Evolutionary conservation across 2,113 vertebrate genomes (phyloP).

Genomic region (Emydura subglobosa): DNA sequence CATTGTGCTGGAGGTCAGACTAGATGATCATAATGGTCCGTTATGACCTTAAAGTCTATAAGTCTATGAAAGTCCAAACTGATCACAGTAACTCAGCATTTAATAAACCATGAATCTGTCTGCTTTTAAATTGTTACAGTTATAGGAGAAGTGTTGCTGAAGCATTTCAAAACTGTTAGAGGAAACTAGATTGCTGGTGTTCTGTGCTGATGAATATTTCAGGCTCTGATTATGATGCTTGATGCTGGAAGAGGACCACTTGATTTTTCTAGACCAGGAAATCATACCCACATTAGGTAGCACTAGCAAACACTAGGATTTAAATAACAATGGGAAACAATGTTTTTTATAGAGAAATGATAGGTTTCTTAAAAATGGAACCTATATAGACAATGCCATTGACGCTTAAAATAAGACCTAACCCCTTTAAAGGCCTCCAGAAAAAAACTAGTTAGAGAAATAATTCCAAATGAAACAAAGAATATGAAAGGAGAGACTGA

Average conservation of each 20-base stretch:
- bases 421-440: neutral
- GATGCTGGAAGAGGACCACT: neutral
- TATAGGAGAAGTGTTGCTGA: neutral
- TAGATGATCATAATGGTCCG: too few species aligned
- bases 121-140: neutral
- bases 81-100: neutral
- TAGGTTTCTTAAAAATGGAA: neutral
- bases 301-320: neutral
- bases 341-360: too few species aligned
- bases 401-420: neutral
- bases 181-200: neutral
- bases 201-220: neutral
- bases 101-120: too few species aligned
- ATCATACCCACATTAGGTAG: neutral
- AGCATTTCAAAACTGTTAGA: neutral
- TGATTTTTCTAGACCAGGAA: neutral
- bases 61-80: neutral
- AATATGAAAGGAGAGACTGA: too few species aligned
- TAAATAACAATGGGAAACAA: too few species aligned
- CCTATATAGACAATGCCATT: neutral
- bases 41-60: too few species aligned
- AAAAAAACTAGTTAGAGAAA: neutral
- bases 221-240: neutral
- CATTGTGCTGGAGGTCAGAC: too few species aligned
- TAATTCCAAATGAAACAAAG: too few species aligned